Conservation (phyloP, 2,113 vertebrate species). For the Sitta europaea region DNA sequence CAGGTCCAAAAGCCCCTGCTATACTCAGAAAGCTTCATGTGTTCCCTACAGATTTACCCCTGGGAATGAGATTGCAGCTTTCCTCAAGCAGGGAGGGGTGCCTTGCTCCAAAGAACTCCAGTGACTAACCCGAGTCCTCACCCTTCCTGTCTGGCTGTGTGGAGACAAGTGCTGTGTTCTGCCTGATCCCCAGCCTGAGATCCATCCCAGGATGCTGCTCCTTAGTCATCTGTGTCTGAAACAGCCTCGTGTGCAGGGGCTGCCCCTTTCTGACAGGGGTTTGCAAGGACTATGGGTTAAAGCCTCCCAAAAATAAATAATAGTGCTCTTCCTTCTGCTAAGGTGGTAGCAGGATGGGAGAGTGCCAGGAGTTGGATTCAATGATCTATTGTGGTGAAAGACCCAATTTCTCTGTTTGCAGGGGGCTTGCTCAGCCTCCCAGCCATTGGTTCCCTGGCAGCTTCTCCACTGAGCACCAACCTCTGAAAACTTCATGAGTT, state of each 20-base stretch:
- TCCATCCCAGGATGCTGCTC: not conserved
- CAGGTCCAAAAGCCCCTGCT: accelerated
- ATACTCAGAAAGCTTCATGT: not conserved
- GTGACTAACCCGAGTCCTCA: not conserved
- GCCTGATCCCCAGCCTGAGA: not conserved
- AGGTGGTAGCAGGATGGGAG: not conserved
- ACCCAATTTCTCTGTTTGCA: accelerated
- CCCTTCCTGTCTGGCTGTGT: not conserved
- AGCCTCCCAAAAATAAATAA: not conserved
- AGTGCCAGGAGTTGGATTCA: not conserved
- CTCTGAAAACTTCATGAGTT: constrained; percentile 17
- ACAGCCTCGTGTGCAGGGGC: not conserved
- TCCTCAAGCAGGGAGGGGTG: not conserved
- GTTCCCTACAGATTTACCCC: not conserved
- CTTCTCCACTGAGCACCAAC: not conserved
- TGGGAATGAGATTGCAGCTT: not conserved
- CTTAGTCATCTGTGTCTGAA: not conserved
- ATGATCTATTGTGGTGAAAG: accelerated
- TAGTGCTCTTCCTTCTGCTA: not conserved
- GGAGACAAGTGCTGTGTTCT: not conserved
- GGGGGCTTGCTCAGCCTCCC: not conserved
- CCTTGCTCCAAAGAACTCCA: not conserved
- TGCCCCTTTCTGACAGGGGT: not conserved
- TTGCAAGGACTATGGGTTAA: not conserved
- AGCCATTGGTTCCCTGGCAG: not conserved